phyloP scores from a whole-genome alignment of 2,797 vertebrate genomes.

The Pogoniulus pusillus region DNA sequence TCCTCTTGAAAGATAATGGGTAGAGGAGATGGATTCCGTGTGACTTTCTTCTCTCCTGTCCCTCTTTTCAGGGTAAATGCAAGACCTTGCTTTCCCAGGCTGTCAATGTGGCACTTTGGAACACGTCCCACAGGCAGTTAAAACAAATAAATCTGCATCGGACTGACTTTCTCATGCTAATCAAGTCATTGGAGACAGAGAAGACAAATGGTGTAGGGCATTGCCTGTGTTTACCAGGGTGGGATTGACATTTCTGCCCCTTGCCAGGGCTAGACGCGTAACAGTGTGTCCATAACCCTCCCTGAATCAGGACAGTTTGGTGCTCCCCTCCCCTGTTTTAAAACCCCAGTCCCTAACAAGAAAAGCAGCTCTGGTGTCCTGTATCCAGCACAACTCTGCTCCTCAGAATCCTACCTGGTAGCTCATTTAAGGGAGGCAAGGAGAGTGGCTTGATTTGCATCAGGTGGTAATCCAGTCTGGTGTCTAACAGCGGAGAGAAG shows the following conservation, averaged over 20 bases:
- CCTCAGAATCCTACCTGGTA: background rate
- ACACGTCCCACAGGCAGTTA: background rate
- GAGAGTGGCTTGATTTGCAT: background rate
- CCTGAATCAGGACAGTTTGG: background rate
- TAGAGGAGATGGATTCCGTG: background rate
- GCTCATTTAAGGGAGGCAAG: background rate
- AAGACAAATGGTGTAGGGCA: background rate
- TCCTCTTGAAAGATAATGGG: background rate
- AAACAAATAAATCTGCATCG: background rate
- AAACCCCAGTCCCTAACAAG: background rate
- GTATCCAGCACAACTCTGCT: background rate
- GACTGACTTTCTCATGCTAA: background rate
- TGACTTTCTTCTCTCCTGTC: background rate
- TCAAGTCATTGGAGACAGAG: background rate
- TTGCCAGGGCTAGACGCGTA: background rate
- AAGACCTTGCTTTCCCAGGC: background rate
- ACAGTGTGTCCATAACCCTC: background rate
- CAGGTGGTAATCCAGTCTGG: background rate
- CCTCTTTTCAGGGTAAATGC: background rate
- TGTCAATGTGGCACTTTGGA: conserved; percentile 9
- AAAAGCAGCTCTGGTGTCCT: background rate
- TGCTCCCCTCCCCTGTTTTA: background rate
- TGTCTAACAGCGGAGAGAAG: background rate
- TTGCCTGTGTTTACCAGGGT: background rate
- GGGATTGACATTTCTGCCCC: background rate